These are phyloP conservation scores for Chrosomus eos DNA, from an alignment of 2,797 vertebrate genomes.

Conservation along the genomic window DNA sequence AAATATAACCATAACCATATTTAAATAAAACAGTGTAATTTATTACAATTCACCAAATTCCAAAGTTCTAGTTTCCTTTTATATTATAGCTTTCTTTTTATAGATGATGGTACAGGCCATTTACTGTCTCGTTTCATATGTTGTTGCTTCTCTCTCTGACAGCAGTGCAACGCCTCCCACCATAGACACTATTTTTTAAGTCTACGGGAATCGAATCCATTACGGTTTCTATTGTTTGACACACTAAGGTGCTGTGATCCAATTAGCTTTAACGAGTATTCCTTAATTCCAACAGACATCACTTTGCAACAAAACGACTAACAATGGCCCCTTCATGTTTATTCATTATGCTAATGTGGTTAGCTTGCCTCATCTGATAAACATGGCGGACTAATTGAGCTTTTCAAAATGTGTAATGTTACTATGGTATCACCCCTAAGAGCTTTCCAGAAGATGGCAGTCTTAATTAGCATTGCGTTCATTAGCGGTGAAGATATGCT, in stretches of 20 bases:
- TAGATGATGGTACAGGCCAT: background rate
- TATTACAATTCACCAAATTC: background rate
- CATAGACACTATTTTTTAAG: slow-evolving; percentile 9
- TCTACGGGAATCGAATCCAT: slow-evolving; percentile 24
- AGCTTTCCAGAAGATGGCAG: slow-evolving; percentile 63
- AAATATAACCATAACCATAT: background rate
- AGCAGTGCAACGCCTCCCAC: background rate
- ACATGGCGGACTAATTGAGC: slow-evolving; percentile 70
- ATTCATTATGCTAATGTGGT: slow-evolving; percentile 74
- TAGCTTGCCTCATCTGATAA: slow-evolving; percentile 65
- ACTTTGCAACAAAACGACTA: slow-evolving; percentile 58
- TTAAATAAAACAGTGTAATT: background rate
- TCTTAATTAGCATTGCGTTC: slow-evolving; percentile 67
- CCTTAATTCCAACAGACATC: slow-evolving; percentile 64
- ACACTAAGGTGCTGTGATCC: slow-evolving; percentile 58
- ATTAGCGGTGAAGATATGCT: slow-evolving; percentile 64
- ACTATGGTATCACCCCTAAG: slow-evolving; percentile 59
- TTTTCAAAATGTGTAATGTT: slow-evolving; percentile 63
- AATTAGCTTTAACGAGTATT: slow-evolving; percentile 68
- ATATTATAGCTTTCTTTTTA: background rate
- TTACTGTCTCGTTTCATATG: background rate
- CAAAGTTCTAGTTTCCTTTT: background rate
- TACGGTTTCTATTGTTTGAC: slow-evolving; percentile 41
- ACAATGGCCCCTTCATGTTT: slow-evolving; percentile 70
- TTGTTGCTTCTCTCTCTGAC: background rate